These are phyloP conservation scores for Scaptomyza polygonia DNA, from an alignment of 2,888 invertebrate species.

Conservation along the genomic window DNA sequence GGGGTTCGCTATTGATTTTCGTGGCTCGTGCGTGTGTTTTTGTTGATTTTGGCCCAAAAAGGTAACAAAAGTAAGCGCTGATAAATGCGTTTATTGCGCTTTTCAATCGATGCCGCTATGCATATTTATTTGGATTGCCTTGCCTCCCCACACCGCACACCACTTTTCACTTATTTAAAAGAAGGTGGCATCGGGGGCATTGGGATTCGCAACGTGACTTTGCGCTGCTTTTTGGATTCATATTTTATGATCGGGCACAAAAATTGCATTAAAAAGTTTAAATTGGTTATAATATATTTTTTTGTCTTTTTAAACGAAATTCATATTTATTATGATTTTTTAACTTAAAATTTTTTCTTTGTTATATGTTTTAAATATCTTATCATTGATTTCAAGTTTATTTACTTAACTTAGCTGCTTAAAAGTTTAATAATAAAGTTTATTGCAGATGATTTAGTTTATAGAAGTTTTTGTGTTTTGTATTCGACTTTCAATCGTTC, in stretches of 20 bases:
- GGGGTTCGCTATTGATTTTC: slow-evolving; percentile 31
- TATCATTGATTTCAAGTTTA: neutral
- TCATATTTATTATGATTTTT: neutral
- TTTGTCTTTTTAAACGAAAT: neutral
- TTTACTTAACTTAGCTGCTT: neutral
- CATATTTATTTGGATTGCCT: slow-evolving; percentile 46
- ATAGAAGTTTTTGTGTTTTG: no score
- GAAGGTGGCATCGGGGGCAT: neutral
- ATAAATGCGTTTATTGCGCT: slow-evolving; percentile 75
- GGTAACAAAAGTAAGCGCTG: slow-evolving; percentile 50
- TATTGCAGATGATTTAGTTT: neutral
- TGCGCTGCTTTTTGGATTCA: slow-evolving; percentile 9
- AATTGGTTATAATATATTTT: neutral
- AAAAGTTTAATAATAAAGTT: no score
- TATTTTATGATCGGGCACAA: slow-evolving; percentile 2
- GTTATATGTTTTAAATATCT: neutral
- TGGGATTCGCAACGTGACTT: slow-evolving; percentile 9
- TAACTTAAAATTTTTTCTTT: neutral
- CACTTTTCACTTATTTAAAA: neutral
- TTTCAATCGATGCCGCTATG: slow-evolving; percentile 54
- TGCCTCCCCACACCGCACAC: neutral
- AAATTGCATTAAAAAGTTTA: neutral
- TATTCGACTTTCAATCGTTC: neutral
- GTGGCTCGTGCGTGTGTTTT: slow-evolving; percentile 11
- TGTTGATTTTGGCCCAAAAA: slow-evolving; percentile 41